These are phyloP conservation scores for Anastatus disparis DNA, from an alignment of 1,140 invertebrate species.

Conservation along the genomic window DNA sequence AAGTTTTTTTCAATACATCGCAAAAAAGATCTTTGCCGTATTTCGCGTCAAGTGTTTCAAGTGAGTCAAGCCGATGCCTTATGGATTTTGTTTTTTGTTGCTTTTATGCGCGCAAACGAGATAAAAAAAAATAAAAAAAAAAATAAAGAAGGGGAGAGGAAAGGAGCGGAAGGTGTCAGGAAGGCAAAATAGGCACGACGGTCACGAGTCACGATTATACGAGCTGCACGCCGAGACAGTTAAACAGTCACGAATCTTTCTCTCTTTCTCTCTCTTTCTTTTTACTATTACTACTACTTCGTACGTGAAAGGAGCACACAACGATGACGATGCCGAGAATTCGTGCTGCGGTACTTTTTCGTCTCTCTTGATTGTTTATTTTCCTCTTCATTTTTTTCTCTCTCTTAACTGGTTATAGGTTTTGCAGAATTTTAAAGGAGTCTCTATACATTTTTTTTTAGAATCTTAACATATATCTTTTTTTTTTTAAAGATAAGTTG, in stretches of 20 bases:
- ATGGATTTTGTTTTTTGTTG: background rate
- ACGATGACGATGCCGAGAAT: constrained; percentile 12
- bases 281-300: too few relatives aligned
- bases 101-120: background rate
- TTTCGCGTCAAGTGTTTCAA: background rate
- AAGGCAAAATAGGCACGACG: constrained; percentile 34
- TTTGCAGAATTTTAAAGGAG: background rate
- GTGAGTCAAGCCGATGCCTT: background rate
- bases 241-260: constrained; percentile 27
- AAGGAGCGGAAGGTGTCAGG: constrained; percentile 28
- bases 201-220: constrained; percentile 32
- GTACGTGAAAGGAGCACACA: constrained; percentile 16
- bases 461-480: too few relatives aligned
- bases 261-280: too few relatives aligned
- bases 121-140: background rate
- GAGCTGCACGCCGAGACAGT: constrained; percentile 4
- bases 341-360: constrained; percentile 22
- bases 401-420: background rate
- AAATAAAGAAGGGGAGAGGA: background rate
- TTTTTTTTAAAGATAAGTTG: too few relatives aligned
- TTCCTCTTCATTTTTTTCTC: background rate
- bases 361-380: background rate
- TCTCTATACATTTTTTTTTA: too few relatives aligned
- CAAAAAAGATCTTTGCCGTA: background rate
- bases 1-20: too few relatives aligned